Percentiles rank a stretch among this genome's conserved stretches.
phyloP scores from a whole-genome alignment of 2,797 vertebrate species.

The Philypnodon macrostomus region DNA sequence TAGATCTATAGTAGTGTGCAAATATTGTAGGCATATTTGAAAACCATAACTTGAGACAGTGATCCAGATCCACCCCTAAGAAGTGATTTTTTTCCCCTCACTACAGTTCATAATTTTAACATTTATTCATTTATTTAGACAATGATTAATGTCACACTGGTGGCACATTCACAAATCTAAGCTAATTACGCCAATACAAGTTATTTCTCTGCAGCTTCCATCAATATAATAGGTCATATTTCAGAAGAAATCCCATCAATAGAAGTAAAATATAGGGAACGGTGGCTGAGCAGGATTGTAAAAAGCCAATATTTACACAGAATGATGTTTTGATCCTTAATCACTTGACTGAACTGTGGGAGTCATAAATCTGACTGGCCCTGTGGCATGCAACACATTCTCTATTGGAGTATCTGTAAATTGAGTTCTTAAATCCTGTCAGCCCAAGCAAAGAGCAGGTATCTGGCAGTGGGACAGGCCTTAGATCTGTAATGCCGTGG shows the following conservation, averaged over 20 bases:
- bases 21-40: no score
- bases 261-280: slow-evolving; percentile 1
- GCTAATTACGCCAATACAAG: slow-evolving; percentile 1
- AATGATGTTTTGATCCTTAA: slow-evolving; percentile 14
- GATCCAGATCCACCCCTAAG: no score
- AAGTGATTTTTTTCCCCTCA: no score
- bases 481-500: slow-evolving; percentile 7
- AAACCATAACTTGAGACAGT: no score
- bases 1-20: no score
- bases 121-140: no score
- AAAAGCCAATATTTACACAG: slow-evolving; percentile 3
- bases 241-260: neutral
- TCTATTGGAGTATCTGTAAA: slow-evolving; percentile 9
- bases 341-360: slow-evolving; percentile 2
- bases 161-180: neutral
- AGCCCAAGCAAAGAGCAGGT: slow-evolving; percentile 5
- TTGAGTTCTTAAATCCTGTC: slow-evolving; percentile 7
- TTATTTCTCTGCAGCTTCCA: slow-evolving; percentile 1
- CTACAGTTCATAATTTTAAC: no score
- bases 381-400: slow-evolving; percentile 1
- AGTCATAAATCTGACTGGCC: slow-evolving; percentile 2
- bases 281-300: neutral
- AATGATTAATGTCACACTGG: neutral
- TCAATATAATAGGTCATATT: slow-evolving; percentile 1
- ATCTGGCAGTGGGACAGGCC: neutral